A percentile compares a stretch with the other conserved stretches of the same genome.
phyloP scores from a whole-genome alignment of 2,797 vertebrate species.

The Columba guinea region DNA sequence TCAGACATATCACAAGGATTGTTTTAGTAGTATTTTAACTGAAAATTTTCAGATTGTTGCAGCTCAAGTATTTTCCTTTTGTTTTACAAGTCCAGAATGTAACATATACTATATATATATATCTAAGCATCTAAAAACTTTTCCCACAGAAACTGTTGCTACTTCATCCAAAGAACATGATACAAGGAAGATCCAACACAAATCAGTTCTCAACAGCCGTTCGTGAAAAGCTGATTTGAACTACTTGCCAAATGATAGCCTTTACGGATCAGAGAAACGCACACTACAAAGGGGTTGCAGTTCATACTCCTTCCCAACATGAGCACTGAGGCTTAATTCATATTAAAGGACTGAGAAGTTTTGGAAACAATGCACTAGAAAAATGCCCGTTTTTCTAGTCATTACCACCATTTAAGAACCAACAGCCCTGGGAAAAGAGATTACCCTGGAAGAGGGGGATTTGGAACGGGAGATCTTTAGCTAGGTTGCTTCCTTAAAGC shows the following conservation, averaged over 20 bases:
- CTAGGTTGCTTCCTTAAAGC: slow-evolving; percentile 13
- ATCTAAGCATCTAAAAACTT: neutral
- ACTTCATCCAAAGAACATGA: neutral
- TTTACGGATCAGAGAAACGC: neutral
- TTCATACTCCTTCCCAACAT: neutral
- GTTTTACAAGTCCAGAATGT: neutral
- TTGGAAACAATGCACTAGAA: neutral
- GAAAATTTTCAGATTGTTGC: neutral
- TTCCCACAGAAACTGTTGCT: neutral
- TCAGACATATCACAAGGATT: neutral
- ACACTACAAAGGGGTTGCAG: neutral
- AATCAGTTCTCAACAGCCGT: neutral
- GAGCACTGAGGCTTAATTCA: neutral
- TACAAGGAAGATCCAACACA: neutral
- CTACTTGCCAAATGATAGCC: neutral
- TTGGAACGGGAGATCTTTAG: neutral
- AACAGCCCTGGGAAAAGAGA: neutral
- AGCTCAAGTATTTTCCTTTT: neutral
- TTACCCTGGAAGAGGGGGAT: neutral
- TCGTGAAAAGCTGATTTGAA: neutral
- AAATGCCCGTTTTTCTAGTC: neutral
- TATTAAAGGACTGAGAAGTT: neutral
- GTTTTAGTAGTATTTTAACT: neutral
- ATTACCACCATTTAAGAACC: neutral
- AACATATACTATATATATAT: neutral